Base-by-base conservation (phyloP, 2,888 invertebrate species). In the Andrena minutula region DNA sequence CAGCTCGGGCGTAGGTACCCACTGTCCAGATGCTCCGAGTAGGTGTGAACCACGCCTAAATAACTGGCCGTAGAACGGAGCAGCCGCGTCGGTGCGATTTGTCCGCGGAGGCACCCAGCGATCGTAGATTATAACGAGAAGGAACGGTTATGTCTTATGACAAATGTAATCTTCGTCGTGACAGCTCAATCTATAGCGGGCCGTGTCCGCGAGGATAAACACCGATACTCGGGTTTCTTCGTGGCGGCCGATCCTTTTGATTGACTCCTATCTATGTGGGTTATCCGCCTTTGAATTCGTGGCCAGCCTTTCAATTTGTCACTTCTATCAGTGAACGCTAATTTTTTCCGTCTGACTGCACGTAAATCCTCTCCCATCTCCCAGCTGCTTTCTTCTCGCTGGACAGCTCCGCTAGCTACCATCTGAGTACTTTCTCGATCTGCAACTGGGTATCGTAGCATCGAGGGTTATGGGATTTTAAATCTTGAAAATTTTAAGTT, bases 81-180 rank as follows among this genome's bases (percentile, higher is more conserved):
- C 53, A 64, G 69, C 69, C 60, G 78, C 68, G 56, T 70, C 41
- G 74, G 61, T 41, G 41, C 35, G 72, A 75, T 85, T 78, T 82
- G 77, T 83, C 53, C 66, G 41, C 23, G 60, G 63, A 60, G 75
- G 76, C 65, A 61, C 41, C 60, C 41, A 51, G 30, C 73, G 84
- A 88, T 89, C 83, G 72, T 72, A 88, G 89, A 88, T 86, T 87
- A 81, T 64, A 65, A 70, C 79, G 71, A 65, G 16, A 65, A 72
- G 63, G 79, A 65, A 85, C 80, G 76, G 83, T 88, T 89, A 86
- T 88, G 87, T 86, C 87, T 90, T 90, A 90, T 87, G 91, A 91
- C 91, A 89, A 91, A 91, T 88, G 89, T 90, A 90, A 90, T 91
- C 91, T 88, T 81, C 87, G 61, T 73, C 80, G 73, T 90, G 91